Conservation (phyloP, 2,113 vertebrate species). For the Stegostoma tigrinum region DNA sequence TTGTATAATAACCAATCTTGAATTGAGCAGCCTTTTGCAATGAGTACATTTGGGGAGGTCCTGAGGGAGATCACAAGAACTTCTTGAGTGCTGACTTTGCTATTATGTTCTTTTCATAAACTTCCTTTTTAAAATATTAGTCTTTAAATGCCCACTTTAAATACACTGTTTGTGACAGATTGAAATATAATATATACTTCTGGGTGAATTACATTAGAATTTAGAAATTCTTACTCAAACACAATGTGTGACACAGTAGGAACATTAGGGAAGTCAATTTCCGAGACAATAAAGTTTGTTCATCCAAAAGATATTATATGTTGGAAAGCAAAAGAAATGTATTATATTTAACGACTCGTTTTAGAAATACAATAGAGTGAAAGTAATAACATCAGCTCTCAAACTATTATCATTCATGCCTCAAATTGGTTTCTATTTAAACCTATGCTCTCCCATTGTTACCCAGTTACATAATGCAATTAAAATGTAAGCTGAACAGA, state of each 20-base stretch:
- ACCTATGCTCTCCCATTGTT: background rate
- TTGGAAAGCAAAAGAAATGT: constrained; percentile 30
- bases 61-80: constrained; percentile 35
- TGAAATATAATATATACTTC: constrained; percentile 30
- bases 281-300: constrained; percentile 12
- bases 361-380: background rate
- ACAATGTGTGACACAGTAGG: constrained; percentile 23
- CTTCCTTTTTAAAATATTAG: constrained; percentile 37
- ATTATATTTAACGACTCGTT: constrained; percentile 15
- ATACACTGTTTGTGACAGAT: constrained; percentile 36
- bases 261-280: constrained; percentile 26
- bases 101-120: constrained; percentile 38
- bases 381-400: constrained; percentile 31
- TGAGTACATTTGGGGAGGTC: constrained; percentile 35
- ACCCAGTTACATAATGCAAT: background rate
- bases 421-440: constrained; percentile 27
- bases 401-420: constrained; percentile 18
- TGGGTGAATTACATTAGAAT: constrained; percentile 33
- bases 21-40: constrained; percentile 20
- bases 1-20: constrained; percentile 30
- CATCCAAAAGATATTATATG: constrained; percentile 21
- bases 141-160: constrained; percentile 28
- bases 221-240: constrained; percentile 30
- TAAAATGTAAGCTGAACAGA: constrained; percentile 14
- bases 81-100: constrained; percentile 34